These are phyloP conservation scores for Listrodromus nycthemerus DNA, from an alignment of 2,888 invertebrate genomes.

Conservation along the genomic window DNA sequence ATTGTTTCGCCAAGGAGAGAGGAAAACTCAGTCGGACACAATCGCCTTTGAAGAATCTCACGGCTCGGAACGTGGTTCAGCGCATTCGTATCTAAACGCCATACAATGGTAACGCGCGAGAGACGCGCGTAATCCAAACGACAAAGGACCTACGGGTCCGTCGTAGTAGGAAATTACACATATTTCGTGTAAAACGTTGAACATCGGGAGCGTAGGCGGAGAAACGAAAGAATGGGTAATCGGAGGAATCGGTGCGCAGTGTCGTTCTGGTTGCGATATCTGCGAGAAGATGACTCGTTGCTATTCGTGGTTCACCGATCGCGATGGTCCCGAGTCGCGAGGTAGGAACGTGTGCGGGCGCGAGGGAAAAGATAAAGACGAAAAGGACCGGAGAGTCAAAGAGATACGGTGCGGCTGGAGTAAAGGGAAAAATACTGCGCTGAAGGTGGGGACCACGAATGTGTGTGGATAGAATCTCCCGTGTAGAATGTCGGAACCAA, in stretches of 20 bases:
- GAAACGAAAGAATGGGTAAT: constrained; percentile 8
- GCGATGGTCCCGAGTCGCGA: neutral
- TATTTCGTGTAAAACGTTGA: neutral
- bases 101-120: neutral
- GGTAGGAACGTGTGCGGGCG: constrained; percentile 10
- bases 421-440: neutral
- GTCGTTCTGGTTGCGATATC: constrained; percentile 6
- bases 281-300: neutral
- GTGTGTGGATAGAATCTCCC: neutral
- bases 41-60: neutral
- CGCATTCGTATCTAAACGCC: neutral
- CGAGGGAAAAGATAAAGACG: constrained; percentile 28
- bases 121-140: neutral
- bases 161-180: neutral
- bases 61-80: neutral
- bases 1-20: neutral
- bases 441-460: neutral
- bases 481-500: neutral
- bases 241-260: neutral
- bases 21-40: neutral
- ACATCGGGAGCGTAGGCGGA: neutral
- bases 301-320: neutral
- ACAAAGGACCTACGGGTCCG: neutral
- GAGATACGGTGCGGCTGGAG: constrained; percentile 3
- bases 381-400: constrained; percentile 19